Base-by-base conservation (phyloP, 2,888 invertebrate species). In the Zygogramma bicolorata region DNA sequence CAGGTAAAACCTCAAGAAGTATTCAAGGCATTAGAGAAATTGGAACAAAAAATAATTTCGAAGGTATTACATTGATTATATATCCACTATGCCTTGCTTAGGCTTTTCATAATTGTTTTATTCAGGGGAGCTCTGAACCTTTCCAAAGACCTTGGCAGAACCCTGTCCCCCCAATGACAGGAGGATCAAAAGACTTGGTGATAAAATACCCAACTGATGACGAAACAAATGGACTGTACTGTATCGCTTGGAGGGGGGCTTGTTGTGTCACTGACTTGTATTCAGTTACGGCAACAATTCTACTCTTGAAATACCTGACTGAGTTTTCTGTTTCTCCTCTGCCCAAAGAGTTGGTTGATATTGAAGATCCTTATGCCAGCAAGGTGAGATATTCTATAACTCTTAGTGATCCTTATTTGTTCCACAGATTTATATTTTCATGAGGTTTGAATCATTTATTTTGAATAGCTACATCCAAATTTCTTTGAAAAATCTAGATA, bases 321-420 rank as follows among this genome's bases (percentile, higher is more conserved):
- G 94, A 96, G 81, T 95, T 95, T n/a, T 92, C 97, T 8, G 93
- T 95, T 15, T 93, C 96, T 75, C 96, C 97, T 10, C 88, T 97
- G 65, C 94, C 95, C 83, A 91, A 92, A 80, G 92, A 92, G 82
- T 94, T 97, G 86, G 94, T 96, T 1, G 96, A 96, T 88, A 90
- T 91, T 65, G 92, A 93, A 59, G 94, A 96, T 83, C 95, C 96
- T 0, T 91, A 91, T 78, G 95, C 95, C 22, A 95, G 94, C 82
- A 91, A 92, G 83, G 94, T 95, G 84, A 88, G 89, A 86, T 1
- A 3, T 3, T 0, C 10, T 10, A n/a, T n/a, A n/a, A n/a, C n/a
- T 20, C 20, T 7, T 8, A 6, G 20, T 20, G 18, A 18, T n/a
- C n/a, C n/a, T n/a, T n/a, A n/a, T n/a, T n/a, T n/a, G n/a, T n/a